Base-by-base conservation (phyloP, 2,797 vertebrate genomes). In the Myiothlypis chrysogaster region DNA sequence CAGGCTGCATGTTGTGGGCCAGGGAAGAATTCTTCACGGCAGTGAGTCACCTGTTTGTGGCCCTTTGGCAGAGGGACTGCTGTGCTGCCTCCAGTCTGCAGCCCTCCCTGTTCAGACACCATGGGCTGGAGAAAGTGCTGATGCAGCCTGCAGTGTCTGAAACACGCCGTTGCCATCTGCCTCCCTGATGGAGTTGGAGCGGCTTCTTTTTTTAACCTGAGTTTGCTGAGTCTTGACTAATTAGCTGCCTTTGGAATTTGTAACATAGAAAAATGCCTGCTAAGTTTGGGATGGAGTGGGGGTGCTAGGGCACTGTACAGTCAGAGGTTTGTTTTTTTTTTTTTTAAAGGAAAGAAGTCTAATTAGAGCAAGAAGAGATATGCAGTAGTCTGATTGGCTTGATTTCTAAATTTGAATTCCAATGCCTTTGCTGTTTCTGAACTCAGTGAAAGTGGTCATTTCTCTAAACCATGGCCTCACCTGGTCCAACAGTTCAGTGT, bases 211-310 rank as follows among this genome's bases (percentile, higher is more conserved):
- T 96, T 96, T 97, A 97, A 93, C 95, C 77, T 18, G 73, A 87
- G 95, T 94, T 94, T 96, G 94, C 95, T 96, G 94, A 97, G 94
- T 96, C 94, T 94, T 96, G 86, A 82, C 89, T 97, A 97, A 95
- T 97, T 94, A 95, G 60, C 91, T 6, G 89, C 93, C 89, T 96
- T 97, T 96, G 89, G 91, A 96, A 94, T 90, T 27, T 57, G 80
- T 91, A 95, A 69, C 7, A 1, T n/a, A 69, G 80, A 83, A 90
- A 92, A 94, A 76, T 8, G 85, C 80, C 87, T 90, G 77, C 95
- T 96, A 90, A 94, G 83, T 96, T 96, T 96, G 94, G 92, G 92
- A 80, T 87, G 66, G 56, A 77, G 87, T 79, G 64, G 80, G 91
- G 85, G 86, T 94, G 81, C 90, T 90, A n/a, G 92, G 93, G 71